Evolutionary conservation across 2,888 invertebrate species (phyloP).

Genomic region (Epinotia ramella): DNA sequence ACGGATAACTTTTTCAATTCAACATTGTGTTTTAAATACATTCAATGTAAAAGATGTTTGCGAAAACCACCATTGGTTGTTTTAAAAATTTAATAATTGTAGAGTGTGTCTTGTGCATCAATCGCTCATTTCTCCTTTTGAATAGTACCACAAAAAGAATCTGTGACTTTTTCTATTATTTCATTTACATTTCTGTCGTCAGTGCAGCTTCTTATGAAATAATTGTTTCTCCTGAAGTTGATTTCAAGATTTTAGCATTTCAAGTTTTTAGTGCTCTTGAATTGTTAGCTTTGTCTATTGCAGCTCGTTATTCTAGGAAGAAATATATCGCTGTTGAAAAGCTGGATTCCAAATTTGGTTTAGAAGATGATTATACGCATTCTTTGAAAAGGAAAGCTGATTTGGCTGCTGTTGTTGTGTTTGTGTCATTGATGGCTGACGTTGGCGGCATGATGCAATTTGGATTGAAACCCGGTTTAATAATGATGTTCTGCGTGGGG

Average conservation of each 20-base stretch:
- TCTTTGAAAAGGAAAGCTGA: constrained; percentile 49
- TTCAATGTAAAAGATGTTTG: constrained; percentile 24
- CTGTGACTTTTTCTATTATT: constrained; percentile 54
- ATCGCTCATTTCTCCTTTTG: constrained; percentile 60
- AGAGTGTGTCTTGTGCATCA: constrained; percentile 64
- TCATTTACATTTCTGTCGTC: constrained; percentile 41
- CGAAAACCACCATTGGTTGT: constrained; percentile 49
- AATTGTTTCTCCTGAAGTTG: constrained; percentile 45
- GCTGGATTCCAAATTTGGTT: constrained; percentile 62
- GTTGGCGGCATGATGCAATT: constrained; percentile 52
- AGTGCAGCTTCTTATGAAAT: constrained; percentile 52
- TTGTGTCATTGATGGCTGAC: constrained; percentile 57
- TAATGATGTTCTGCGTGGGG: constrained; percentile 54
- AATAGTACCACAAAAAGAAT: constrained; percentile 49
- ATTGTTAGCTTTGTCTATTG: constrained; percentile 50
- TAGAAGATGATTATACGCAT: constrained; percentile 50
- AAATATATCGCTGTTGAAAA: constrained; percentile 55
- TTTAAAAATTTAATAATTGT: constrained; percentile 57
- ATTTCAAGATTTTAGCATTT: constrained; percentile 48
- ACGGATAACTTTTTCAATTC: too few species aligned
- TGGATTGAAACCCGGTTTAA: constrained; percentile 46
- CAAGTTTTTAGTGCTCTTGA: constrained; percentile 54
- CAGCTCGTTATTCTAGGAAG: constrained; percentile 51
- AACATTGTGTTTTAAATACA: too few species aligned
- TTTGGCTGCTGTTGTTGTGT: constrained; percentile 46